Evolutionary conservation across 2,888 invertebrate species (phyloP).

Genomic region (Altica lythri): DNA sequence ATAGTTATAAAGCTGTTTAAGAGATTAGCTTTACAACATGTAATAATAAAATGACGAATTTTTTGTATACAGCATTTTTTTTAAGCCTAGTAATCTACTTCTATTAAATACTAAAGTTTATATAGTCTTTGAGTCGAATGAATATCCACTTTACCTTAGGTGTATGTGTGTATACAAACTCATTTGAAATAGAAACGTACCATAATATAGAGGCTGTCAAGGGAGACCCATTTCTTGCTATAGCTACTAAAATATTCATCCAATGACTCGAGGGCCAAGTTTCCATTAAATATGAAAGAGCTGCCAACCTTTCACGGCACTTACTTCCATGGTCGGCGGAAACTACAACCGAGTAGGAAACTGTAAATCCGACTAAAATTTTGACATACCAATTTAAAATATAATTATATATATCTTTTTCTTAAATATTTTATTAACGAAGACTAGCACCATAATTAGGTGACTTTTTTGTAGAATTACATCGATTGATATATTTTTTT

Average conservation of each 20-base stretch:
- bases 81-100: too few relatives aligned
- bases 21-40: too few relatives aligned
- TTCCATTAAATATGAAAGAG: conserved; percentile 48
- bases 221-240: conserved; percentile 47
- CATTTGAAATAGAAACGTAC: conserved; percentile 34
- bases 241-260: conserved; percentile 48
- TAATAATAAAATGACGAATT: too few relatives aligned
- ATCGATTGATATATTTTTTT: too few relatives aligned
- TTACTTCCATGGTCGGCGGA: conserved; percentile 33
- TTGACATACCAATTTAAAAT: neutral
- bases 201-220: conserved; percentile 42
- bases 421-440: too few relatives aligned
- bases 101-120: too few relatives aligned
- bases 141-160: conserved; percentile 1
- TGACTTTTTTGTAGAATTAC: too few relatives aligned
- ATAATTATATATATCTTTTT: too few relatives aligned
- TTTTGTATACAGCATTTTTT: too few relatives aligned
- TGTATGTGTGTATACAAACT: conserved; percentile 14
- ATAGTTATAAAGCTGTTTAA: too few relatives aligned
- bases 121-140: neutral
- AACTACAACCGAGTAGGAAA: conserved; percentile 8
- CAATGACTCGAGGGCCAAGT: conserved; percentile 46
- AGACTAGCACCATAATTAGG: too few relatives aligned
- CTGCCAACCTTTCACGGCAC: conserved; percentile 47
- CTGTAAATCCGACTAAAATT: neutral